Evolutionary conservation across 2,113 vertebrate genomes (phyloP).

Genomic region (Clupea harengus): DNA sequence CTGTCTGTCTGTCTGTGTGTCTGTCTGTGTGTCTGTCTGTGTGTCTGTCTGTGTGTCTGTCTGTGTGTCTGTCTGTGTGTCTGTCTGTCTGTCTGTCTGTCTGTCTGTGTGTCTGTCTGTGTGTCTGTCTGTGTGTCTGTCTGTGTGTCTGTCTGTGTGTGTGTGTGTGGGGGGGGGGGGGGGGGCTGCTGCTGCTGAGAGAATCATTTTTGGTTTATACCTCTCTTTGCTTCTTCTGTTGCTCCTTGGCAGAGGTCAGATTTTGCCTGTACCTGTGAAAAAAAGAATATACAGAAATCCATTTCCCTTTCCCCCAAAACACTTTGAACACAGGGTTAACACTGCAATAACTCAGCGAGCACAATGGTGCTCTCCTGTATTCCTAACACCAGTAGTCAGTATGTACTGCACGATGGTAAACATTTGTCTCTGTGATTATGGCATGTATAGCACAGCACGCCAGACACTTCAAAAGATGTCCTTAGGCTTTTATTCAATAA

Average conservation of each 20-base stretch:
- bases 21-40: too few relatives aligned
- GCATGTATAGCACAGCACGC: neutral
- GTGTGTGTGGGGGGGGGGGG: neutral
- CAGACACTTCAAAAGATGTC: neutral
- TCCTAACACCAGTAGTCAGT: neutral
- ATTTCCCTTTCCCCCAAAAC: neutral
- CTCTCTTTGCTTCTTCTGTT: conserved; percentile 69
- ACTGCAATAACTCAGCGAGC: neutral
- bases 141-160: too few relatives aligned
- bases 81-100: too few relatives aligned
- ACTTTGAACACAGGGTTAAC: neutral
- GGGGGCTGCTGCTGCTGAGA: neutral
- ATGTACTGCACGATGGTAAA: neutral
- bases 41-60: too few relatives aligned
- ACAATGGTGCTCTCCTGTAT: neutral
- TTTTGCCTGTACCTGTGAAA: conserved; percentile 83
- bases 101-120: too few relatives aligned
- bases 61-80: too few relatives aligned
- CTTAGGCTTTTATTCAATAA: neutral
- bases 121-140: too few relatives aligned
- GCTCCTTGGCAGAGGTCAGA: conserved; percentile 81
- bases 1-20: too few relatives aligned
- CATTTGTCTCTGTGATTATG: neutral
- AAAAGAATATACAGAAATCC: neutral
- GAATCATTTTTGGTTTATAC: conserved; percentile 61